Evolutionary conservation across 2,113 vertebrate genomes (phyloP).

Genomic region (Colaptes auratus): DNA sequence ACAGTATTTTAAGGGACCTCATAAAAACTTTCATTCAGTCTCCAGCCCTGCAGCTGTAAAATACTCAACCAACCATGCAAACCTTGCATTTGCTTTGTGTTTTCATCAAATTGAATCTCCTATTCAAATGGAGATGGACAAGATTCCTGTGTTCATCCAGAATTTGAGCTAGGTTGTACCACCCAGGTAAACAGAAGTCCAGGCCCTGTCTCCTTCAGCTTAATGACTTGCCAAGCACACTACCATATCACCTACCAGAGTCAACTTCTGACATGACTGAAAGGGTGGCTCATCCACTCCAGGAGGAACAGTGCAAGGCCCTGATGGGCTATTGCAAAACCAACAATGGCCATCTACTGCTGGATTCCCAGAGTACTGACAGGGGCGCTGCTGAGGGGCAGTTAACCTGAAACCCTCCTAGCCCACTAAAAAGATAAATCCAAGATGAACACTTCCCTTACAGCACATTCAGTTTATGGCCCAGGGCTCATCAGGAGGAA

Average conservation of each 20-base stretch:
- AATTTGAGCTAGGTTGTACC: background rate
- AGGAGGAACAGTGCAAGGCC: background rate
- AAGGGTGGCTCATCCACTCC: rapidly evolving
- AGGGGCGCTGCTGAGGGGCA: background rate
- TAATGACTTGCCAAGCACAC: rapidly evolving
- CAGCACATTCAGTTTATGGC: background rate
- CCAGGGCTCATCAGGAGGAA: rapidly evolving
- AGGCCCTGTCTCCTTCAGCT: background rate
- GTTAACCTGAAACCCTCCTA: background rate
- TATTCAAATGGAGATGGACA: background rate
- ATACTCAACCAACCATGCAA: background rate
- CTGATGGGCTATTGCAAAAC: background rate
- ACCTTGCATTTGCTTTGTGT: background rate
- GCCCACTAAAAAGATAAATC: background rate
- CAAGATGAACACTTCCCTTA: background rate
- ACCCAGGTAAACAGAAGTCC: background rate
- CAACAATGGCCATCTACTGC: background rate
- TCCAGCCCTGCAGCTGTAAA: background rate
- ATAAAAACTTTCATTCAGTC: background rate
- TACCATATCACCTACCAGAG: too few relatives aligned
- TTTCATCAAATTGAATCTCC: background rate
- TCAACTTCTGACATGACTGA: background rate
- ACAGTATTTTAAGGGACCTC: background rate
- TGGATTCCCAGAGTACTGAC: background rate
- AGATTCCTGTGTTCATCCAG: background rate